Evolutionary conservation across 2,113 vertebrate genomes (phyloP), one percentile per base, ranked within the genome.

Genomic region (Nansenia antarctica): DNA sequence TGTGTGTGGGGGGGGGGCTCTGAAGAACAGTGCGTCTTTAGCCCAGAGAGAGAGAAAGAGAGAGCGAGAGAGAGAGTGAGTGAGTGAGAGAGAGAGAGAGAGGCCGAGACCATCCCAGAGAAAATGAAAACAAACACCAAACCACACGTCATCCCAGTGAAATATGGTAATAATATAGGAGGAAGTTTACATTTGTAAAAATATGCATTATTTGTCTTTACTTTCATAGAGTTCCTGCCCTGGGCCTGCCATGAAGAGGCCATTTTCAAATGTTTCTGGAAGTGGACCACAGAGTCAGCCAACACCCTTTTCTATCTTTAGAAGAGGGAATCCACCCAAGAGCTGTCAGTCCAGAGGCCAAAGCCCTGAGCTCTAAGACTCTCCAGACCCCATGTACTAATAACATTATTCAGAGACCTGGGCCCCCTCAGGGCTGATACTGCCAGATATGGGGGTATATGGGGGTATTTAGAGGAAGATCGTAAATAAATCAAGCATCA

Each of bases 281-380:
- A 47, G 74, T 55, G 82, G 85, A 90, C 87, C 88, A 83, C 86
- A 89, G 85, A 89, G 73, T 67, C 64, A 83, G 77, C 86, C 88
- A 82, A 91, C 91, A 89, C 89, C 90, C 90, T 70, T 73, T 84
- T 87, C 90, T 92, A 92, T 92, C 86, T 92, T 90, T 91, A 88
- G 90, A 88, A 76, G 62, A 70, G 82, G 79, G 82, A 91, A 87
- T 90, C 85, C 86, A 87, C 88, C 91, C 90, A 90, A 86, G 67
- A 81, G 63, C 83, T 86, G 86, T 90, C 89, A 85, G 83, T 86
- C 82, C 65, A 55, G 66, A 39, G 9, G 73, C 79, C 84, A 87
- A 69, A 74, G 76, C 88, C 76, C 53, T 3, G 20, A 70, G 69
- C 62, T 63, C 70, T 81, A 79, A 84, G 77, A 70, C 79, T 82